Evolutionary conservation across 2,797 vertebrate genomes (phyloP), one percentile per base, ranked within the genome.

Genomic region (Siniperca scherzeri): DNA sequence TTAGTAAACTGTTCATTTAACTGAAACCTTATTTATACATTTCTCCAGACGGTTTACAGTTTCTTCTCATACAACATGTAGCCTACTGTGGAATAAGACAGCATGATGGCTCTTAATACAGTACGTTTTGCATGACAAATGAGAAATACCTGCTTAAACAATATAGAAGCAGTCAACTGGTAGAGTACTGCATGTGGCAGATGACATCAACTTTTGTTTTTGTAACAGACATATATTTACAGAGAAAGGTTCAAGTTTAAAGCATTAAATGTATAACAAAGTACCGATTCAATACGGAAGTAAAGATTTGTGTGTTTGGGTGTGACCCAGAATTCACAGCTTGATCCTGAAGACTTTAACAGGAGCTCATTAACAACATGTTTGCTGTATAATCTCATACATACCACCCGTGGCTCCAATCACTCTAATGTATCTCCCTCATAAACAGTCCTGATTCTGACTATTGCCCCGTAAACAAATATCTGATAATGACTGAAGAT

Each of bases 221-320:
- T 27, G 4, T 16, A 36, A 46, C n/a, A 33, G 25, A 27, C 6
- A 52, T 57, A 38, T 22, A 48, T 78, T 75, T 22, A 64, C 3
- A 53, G 10, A 36, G 7, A 57, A 53, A 64, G 10, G 38, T 61
- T 11, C 12, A 19, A 22, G 4, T 46, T 27, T 30, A 16, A 30
- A 55, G n/a, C 2, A 19, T 42, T 53, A 2, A 21, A 74, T 80
- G 38, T 74, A 10, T 69, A 22, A 46, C 33, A 78, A 57, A 44
- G 64, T 81, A 30, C 30, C 27, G 46, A 65, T 74, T 70, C 22
- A 75, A 90, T 21, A 69, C 85, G 87, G 90, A 94, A 93, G 89
- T 91, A 75, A 78, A 82, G 67, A 56, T n/a, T 46, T 0, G 3
- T 71, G 33, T 77, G 66, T 50, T 77, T 85, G 86, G 84, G 93